Evolutionary conservation across 2,888 invertebrate genomes (phyloP), one percentile per base, ranked within the genome.

Genomic region (Aspidiotus rigidus): DNA sequence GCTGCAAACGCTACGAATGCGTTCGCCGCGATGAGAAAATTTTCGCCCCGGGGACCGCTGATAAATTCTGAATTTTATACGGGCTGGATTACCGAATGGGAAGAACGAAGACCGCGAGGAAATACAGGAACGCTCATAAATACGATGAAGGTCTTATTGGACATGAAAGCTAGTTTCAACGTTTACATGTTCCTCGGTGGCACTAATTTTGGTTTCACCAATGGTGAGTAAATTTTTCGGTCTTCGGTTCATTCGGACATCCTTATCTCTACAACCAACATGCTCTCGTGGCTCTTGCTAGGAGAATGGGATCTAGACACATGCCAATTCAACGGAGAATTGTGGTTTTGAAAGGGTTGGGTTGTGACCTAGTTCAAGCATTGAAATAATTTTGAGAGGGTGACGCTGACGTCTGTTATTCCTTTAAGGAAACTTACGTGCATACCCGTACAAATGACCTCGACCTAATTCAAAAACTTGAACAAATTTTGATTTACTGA

Each of bases 111-210:
- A 74, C 83, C 84, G 61, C 80, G 79, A 44, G 83, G 83, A 0
- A 74, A 76, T 17, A 81, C 84, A 0, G 75, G 77, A 0, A 71
- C 72, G 0, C 82, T 91, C 11, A 80, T 84, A 0, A 74, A 76
- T 5, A 82, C 84, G 0, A 79, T 82, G 40, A 81, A 82, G 3
- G 77, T 81, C 2, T 84, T 88, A 81, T 75, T 88, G 1, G 77
- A 80, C 0, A 16, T 69, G 7, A 79, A 79, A 69, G 83, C 83
- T 9, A 85, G 87, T 62, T 85, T 94, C 54, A 95, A 92, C 75
- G 84, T 94, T 74, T 96, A 94, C 77, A 91, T 95, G 89, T 93
- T 93, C 78, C 87, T 86, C 75, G 95, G 95, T 13, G 94, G 95
- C 63, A 89, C 90, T 0, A 93, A 90, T 76, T 90, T 87, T 76